Evolutionary conservation across 1,140 invertebrate species (phyloP).

Genomic region (Trichogramma pretiosum): DNA sequence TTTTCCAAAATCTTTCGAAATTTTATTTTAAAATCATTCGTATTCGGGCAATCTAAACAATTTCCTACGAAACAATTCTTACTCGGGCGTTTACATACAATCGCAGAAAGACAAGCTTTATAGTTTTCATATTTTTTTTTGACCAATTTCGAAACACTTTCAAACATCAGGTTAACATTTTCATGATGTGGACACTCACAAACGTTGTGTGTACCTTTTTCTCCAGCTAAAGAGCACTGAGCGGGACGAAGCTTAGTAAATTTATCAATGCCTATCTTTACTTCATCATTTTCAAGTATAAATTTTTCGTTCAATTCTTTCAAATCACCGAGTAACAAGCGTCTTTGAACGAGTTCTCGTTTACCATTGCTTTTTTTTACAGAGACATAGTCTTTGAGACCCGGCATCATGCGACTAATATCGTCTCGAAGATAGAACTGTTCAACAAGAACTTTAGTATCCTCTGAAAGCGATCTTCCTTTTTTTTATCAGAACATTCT

Average conservation of each 20-base stretch:
- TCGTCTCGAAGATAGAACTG: too few species aligned
- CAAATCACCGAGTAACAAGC: constrained; percentile 6
- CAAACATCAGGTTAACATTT: too few species aligned
- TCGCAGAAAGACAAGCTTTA: too few species aligned
- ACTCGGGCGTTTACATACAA: too few species aligned
- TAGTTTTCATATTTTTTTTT: too few species aligned
- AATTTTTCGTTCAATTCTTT: constrained; percentile 1
- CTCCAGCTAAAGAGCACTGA: too few species aligned
- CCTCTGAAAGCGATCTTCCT: too few species aligned
- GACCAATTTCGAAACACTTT: too few species aligned
- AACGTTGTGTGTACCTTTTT: too few species aligned
- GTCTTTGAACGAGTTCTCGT: background rate
- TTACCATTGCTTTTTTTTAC: background rate
- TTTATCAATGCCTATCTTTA: constrained; percentile 2
- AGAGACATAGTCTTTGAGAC: constrained; percentile 1
- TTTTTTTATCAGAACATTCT: too few species aligned
- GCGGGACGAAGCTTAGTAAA: constrained; percentile 1
- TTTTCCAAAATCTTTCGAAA: constrained; percentile 4
- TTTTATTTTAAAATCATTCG: background rate
- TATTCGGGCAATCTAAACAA: constrained; percentile 12
- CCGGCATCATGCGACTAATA: constrained; percentile 7
- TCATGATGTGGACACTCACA: too few species aligned
- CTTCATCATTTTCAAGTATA: background rate
- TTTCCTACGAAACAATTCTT: constrained; percentile 7
- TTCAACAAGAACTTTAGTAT: too few species aligned